These are phyloP conservation scores for Eueremaeus valkanovi DNA, from an alignment of 2,888 invertebrate species.

Conservation along the genomic window DNA sequence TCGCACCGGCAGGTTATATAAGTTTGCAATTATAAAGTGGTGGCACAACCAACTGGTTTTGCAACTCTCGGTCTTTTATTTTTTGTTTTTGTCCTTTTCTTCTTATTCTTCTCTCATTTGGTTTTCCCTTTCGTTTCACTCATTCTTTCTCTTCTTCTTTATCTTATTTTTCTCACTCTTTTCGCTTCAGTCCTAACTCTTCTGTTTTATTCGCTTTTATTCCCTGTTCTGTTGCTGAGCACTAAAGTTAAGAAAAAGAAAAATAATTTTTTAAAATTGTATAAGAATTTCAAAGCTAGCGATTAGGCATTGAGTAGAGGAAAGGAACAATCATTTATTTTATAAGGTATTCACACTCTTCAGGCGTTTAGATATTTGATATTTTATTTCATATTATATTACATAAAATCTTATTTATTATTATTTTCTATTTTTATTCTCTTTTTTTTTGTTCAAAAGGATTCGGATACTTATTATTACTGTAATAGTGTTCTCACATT, in stretches of 20 bases:
- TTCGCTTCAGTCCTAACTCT: no score
- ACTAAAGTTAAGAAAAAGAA: slow-evolving; percentile 4
- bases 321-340: no score
- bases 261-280: neutral
- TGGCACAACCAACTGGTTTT: slow-evolving; percentile 15
- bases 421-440: no score
- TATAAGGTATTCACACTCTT: no score
- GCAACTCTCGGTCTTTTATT: slow-evolving; percentile 6
- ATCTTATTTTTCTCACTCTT: neutral
- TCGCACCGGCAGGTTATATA: neutral
- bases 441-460: no score
- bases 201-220: neutral
- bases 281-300: neutral
- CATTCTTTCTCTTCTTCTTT: neutral
- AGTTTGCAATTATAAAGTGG: no score
- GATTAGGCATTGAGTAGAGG: no score
- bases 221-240: slow-evolving; percentile 8
- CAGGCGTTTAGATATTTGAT: no score
- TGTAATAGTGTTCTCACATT: no score
- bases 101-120: neutral
- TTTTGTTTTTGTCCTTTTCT: slow-evolving; percentile 1
- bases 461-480: no score
- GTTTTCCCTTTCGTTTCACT: neutral
- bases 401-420: no score
- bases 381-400: no score